Evolutionary conservation across 2,888 invertebrate species (phyloP), one percentile per base, ranked within the genome.

Genomic region (Polydrusus pterygomalis): DNA sequence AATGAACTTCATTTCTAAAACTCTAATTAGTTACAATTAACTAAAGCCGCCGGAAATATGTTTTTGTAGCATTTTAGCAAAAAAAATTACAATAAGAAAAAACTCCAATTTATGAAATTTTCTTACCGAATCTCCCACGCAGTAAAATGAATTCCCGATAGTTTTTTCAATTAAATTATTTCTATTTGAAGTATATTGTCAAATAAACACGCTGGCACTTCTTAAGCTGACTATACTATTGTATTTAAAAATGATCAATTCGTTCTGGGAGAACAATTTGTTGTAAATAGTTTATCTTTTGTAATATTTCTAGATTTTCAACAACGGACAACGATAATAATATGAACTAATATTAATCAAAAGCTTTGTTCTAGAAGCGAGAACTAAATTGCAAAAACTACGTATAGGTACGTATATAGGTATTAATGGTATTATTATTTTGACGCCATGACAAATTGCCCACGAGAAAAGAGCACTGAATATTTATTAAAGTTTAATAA

Each of bases 211-310:
- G 2, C 10, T 45, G 13, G 7, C 45, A 10, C n/a, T n/a, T n/a
- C 6, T 3, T 45, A n/a, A 45, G 15, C 15, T 6, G 13, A 10
- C 45, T 45, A 45, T 45, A 45, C 34, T 34, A 45, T 45, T 9
- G 45, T 45, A 45, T 17, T 5, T 17, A 5, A 17, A 9, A 49
- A 49, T 49, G n/a, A 7, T 49, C 9, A 49, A 49, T 49, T 49
- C 17, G 17, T 49, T 49, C 15, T 49, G 47, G 17, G 47, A 17
- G 47, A 17, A 17, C 7, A 43, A 6, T 43, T 43, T n/a, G 43
- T 43, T 43, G n/a, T 43, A 43, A 40, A 40, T 40, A 40, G 40
- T 40, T 40, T 40, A 43, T 43, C 13, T 43, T n/a, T 43, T 43
- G 10, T 43, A n/a, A n/a, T 43, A 3, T 43, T 43, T 43, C 43